Evolutionary conservation across 2,113 vertebrate genomes (phyloP), one percentile per base, ranked within the genome.

Genomic region (Rhinichthys klamathensis): DNA sequence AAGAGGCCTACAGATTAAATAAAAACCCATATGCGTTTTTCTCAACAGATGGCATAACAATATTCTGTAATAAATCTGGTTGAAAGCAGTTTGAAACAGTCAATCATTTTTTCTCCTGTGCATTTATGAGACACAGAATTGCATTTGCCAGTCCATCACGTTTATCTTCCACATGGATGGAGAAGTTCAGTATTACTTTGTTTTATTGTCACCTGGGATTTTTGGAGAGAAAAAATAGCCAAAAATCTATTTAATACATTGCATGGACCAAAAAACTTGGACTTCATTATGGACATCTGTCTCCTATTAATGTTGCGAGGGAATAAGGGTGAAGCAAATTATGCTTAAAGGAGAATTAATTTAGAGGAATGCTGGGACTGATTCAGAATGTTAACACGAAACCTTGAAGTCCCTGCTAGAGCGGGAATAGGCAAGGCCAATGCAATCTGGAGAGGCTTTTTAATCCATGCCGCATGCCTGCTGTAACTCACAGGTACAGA

Each of bases 301-400:
- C 90, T 91, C 86, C 85, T 90, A 90, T 92, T 93, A 93, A 94
- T 94, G 93, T 89, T 93, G 90, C 90, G 89, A 91, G 91, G 93
- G 94, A 94, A 89, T 90, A 88, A 41, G 93, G 91, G 92, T 94
- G 91, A 86, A 83, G 89, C 76, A 86, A 92, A 90, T 92, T 93
- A 91, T 92, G 92, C 93, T 93, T 93, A 70, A 86, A 92, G 93
- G 93, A 90, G 91, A 90, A 92, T 83, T 90, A 88, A 90, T 92
- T 90, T 91, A 91, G 89, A 87, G 92, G 89, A 91, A 92, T 89
- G 86, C 84, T 80, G 87, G 90, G 84, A 93, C 91, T 92, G 89
- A 91, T 92, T 90, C 90, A 88, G 90, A 91, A 93, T 93, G 87
- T 91, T 91, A 89, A 91, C 89, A 88, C 86, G 80, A 91, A 93